Evolutionary conservation across 2,113 vertebrate genomes (phyloP).

Genomic region (Chaetorhynchus papuensis): DNA sequence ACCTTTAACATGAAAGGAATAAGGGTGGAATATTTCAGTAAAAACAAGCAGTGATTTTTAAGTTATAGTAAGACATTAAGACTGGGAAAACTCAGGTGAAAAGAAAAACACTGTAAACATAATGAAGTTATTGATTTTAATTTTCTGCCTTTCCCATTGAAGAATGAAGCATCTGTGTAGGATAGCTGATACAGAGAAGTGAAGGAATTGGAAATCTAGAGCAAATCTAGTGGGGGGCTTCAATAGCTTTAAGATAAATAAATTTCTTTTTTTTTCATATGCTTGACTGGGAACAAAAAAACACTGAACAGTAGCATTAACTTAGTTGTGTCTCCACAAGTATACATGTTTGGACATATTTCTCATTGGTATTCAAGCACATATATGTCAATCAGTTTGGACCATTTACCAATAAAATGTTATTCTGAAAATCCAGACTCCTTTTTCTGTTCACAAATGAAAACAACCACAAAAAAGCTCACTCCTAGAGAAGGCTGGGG

Average conservation of each 20-base stretch:
- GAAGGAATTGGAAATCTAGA: slow-evolving; percentile 22
- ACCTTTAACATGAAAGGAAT: background rate
- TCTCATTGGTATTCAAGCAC: background rate
- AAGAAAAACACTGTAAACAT: slow-evolving; percentile 69
- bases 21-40: background rate
- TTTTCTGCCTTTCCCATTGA: slow-evolving; percentile 69
- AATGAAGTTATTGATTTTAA: slow-evolving; percentile 91
- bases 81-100: slow-evolving; percentile 64
- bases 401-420: background rate
- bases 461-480: background rate
- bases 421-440: background rate
- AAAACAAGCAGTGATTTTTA: background rate
- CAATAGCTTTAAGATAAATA: slow-evolving; percentile 35
- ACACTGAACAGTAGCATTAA: background rate
- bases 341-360: background rate
- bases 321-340: background rate
- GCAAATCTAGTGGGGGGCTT: background rate
- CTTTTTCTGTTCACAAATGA: background rate
- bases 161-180: slow-evolving; percentile 38
- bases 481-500: accelerated
- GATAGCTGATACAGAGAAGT: background rate
- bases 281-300: background rate
- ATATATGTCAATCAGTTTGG: background rate
- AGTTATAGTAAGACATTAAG: slow-evolving; percentile 29
- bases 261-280: background rate